These are phyloP conservation scores for Leptogaster cylindrica DNA, from an alignment of 2,888 invertebrate species.

Conservation along the genomic window DNA sequence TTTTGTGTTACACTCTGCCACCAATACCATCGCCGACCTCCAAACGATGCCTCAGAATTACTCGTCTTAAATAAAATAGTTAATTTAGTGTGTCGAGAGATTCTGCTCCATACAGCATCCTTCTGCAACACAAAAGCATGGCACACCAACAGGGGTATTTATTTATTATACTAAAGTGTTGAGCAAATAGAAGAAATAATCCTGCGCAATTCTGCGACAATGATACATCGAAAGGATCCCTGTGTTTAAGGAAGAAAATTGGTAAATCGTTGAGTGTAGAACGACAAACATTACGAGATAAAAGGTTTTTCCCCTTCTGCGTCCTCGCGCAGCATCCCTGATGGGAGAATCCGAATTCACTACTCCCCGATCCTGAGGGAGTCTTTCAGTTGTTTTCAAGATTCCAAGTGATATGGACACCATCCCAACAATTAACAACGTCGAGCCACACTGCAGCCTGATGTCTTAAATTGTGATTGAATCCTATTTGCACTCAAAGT, in stretches of 20 bases:
- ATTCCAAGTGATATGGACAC: too few relatives aligned
- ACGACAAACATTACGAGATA: constrained; percentile 18
- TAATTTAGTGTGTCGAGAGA: background rate
- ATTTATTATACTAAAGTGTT: background rate
- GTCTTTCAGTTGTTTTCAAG: constrained; percentile 35
- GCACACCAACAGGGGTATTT: constrained; percentile 7
- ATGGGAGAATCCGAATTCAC: constrained; percentile 12
- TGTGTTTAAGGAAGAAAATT: background rate
- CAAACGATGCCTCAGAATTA: background rate
- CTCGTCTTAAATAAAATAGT: background rate
- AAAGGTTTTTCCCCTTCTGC: constrained; percentile 16
- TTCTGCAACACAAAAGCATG: background rate
- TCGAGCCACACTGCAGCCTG: too few relatives aligned
- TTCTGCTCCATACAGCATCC: constrained; percentile 3
- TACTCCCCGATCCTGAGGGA: background rate
- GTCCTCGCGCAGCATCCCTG: constrained; percentile 22
- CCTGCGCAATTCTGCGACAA: constrained; percentile 24
- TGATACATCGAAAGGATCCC: background rate
- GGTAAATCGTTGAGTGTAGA: constrained; percentile 5
- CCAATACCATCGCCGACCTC: background rate
- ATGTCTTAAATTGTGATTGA: too few relatives aligned
- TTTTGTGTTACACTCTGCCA: too few relatives aligned
- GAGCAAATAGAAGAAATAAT: constrained; percentile 4
- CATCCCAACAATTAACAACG: too few relatives aligned
- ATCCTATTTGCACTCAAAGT: too few relatives aligned